Percentiles rank a stretch among this genome's conserved stretches.
Conservation (phyloP, 2,888 invertebrate species). For the Andrena praecox region DNA sequence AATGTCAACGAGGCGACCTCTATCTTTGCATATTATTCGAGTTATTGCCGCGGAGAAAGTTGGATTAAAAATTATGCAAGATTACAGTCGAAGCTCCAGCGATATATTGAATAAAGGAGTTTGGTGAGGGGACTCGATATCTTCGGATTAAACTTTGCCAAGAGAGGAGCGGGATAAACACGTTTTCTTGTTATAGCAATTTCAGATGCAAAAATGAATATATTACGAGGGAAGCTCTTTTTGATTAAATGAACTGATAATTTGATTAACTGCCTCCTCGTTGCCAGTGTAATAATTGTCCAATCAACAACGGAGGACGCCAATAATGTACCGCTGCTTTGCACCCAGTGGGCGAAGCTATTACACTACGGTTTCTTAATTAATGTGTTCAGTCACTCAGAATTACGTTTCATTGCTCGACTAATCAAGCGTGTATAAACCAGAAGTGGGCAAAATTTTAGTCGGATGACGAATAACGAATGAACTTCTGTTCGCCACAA, state of each 20-base stretch:
- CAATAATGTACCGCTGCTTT: not conserved
- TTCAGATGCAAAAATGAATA: not conserved
- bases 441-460: too few relatives aligned
- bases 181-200: not conserved
- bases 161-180: not conserved
- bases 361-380: not conserved
- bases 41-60: conserved; percentile 16
- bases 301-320: not conserved
- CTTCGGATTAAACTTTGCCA: not conserved
- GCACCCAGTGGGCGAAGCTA: not conserved
- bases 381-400: too few relatives aligned
- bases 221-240: too few relatives aligned
- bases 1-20: conserved; percentile 16
- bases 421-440: too few relatives aligned
- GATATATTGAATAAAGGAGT: not conserved
- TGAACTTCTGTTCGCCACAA: too few relatives aligned
- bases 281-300: not conserved
- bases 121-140: not conserved
- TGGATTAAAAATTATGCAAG: conserved; percentile 47
- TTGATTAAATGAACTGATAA: not conserved
- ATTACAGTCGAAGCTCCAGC: not conserved
- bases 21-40: conserved; percentile 12
- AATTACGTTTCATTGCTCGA: too few relatives aligned
- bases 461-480: too few relatives aligned
- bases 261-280: not conserved